Conservation (phyloP, 2,113 vertebrate species). For the Pseudopipra pipra region DNA sequence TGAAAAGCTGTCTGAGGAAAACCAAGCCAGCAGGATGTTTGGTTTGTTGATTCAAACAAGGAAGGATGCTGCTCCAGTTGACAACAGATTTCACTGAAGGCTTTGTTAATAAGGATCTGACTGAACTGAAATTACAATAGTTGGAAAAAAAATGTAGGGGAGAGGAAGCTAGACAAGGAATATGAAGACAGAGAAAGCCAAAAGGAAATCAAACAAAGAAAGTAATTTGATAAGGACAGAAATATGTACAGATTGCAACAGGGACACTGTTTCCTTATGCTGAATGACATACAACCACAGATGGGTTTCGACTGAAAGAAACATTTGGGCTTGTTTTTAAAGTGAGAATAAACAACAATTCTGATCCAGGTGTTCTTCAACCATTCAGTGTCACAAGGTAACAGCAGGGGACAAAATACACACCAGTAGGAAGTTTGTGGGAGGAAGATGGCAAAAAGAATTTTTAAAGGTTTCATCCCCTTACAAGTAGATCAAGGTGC, state of each 20-base stretch:
- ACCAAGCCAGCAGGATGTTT: neutral
- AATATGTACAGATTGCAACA: neutral
- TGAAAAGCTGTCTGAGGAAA: neutral
- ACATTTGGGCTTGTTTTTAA: neutral
- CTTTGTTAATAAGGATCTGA: neutral
- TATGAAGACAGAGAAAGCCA: neutral
- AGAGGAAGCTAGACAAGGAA: neutral
- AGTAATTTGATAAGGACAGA: neutral
- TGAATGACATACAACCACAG: neutral
- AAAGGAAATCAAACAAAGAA: neutral
- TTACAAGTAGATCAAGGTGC: neutral
- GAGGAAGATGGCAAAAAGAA: neutral
- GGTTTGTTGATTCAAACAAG: neutral
- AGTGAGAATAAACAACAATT: neutral
- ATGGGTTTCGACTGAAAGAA: neutral
- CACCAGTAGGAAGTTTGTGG: neutral
- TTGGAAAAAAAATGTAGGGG: neutral
- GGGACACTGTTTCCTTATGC: fast-evolving
- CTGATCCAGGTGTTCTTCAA: neutral
- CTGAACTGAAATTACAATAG: neutral
- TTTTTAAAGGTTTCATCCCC: neutral
- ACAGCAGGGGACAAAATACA: neutral
- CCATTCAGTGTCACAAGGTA: neutral
- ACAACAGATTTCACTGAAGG: neutral
- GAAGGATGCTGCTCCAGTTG: neutral